Evolutionary conservation across 2,113 vertebrate genomes (phyloP).

Genomic region (Nibea albiflora): DNA sequence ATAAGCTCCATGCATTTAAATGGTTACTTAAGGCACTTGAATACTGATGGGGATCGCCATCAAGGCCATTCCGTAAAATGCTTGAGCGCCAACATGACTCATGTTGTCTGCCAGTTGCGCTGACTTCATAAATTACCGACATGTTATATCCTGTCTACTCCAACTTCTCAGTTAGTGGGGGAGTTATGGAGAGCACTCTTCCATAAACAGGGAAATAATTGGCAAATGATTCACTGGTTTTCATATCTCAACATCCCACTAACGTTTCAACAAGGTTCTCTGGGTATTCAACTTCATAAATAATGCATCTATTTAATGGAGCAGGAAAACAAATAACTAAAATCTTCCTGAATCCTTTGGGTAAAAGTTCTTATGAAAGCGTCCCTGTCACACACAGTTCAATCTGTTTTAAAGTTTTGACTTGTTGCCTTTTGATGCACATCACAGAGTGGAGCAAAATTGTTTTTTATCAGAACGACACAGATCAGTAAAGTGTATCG

Average conservation of each 20-base stretch:
- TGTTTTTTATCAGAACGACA: slow-evolving; percentile 55
- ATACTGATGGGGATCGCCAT: slow-evolving; percentile 61
- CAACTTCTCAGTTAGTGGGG: slow-evolving; percentile 68
- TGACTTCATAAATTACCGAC: slow-evolving; percentile 76
- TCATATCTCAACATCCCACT: slow-evolving; percentile 81
- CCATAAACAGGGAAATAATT: slow-evolving; percentile 82
- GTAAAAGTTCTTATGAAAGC: slow-evolving; percentile 76
- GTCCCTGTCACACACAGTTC: slow-evolving; percentile 61
- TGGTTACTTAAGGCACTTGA: slow-evolving; percentile 76
- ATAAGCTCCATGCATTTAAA: slow-evolving; percentile 82
- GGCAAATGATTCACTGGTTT: slow-evolving; percentile 81
- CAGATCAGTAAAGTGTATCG: slow-evolving; percentile 45
- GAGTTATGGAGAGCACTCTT: slow-evolving; percentile 72
- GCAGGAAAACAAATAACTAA: slow-evolving; percentile 83
- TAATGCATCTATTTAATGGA: slow-evolving; percentile 84
- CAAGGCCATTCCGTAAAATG: slow-evolving; percentile 68
- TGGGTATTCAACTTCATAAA: slow-evolving; percentile 81
- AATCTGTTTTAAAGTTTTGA: slow-evolving; percentile 67
- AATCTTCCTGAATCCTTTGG: slow-evolving; percentile 75
- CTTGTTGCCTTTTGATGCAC: slow-evolving; percentile 49
- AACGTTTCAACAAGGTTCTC: slow-evolving; percentile 78
- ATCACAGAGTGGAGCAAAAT: slow-evolving; percentile 29
- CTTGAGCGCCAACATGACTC: slow-evolving; percentile 61
- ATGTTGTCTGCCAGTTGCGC: slow-evolving; percentile 66
- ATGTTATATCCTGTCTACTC: slow-evolving; percentile 68